Evolutionary conservation across 1,140 invertebrate genomes (phyloP).

Genomic region (Rhopalosiphum maidis): DNA sequence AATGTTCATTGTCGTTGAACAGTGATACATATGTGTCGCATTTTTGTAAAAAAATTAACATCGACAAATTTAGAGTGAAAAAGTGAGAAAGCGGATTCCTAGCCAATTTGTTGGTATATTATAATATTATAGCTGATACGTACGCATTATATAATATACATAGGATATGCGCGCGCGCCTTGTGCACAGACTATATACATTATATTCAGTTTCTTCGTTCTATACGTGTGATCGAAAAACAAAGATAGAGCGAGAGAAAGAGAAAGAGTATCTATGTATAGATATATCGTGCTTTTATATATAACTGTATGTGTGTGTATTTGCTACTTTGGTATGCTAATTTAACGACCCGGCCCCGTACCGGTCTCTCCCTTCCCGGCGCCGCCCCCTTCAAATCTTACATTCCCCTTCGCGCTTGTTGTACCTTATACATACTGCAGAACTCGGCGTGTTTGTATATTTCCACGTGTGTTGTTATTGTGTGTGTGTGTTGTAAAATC

Average conservation of each 20-base stretch:
- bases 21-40: neutral
- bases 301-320: neutral
- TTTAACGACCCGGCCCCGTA: slow-evolving; percentile 51
- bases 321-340: slow-evolving; percentile 45
- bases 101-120: neutral
- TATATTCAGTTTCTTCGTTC: slow-evolving; percentile 32
- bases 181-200: neutral
- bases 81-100: neutral
- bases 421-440: neutral
- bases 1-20: neutral
- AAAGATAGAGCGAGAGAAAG: neutral
- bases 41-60: neutral
- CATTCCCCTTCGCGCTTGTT: neutral
- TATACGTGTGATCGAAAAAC: neutral
- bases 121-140: neutral
- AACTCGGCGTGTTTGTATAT: neutral
- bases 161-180: neutral
- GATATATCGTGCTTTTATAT: neutral
- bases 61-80: neutral
- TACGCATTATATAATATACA: neutral
- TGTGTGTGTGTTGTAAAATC: neutral
- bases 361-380: slow-evolving; percentile 4
- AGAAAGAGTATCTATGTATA: no score
- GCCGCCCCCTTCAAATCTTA: neutral
- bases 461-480: neutral